These are phyloP conservation scores for Meloidogyne hapla DNA, from an alignment of 1,140 invertebrate genomes.

Conservation along the genomic window DNA sequence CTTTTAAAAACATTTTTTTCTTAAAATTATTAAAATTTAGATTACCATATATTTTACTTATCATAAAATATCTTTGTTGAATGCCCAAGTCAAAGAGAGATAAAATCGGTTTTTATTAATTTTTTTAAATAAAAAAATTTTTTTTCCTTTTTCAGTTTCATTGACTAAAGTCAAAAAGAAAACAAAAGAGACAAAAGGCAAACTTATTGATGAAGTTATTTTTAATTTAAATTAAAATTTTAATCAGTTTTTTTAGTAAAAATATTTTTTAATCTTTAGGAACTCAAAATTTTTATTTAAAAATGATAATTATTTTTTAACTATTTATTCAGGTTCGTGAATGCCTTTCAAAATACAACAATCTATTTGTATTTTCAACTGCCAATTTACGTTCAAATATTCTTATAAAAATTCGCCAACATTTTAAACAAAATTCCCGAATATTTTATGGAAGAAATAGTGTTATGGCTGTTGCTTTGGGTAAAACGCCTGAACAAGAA, in stretches of 20 bases:
- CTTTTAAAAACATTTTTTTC: too few relatives aligned
- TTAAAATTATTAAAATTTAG: too few relatives aligned
- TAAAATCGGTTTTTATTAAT: slow-evolving; percentile 4
- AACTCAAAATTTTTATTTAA: too few relatives aligned
- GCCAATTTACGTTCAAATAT: slow-evolving; percentile 88
- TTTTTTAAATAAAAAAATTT: not conserved
- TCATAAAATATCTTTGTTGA: not conserved
- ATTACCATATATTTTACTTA: not conserved
- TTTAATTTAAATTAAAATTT: not conserved
- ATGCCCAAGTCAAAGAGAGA: slow-evolving; percentile 18
- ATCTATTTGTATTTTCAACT: slow-evolving; percentile 84
- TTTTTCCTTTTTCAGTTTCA: slow-evolving; percentile 74
- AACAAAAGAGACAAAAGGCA: slow-evolving; percentile 81
- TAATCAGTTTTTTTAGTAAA: not conserved
- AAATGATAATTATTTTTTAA: too few relatives aligned
- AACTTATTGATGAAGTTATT: slow-evolving; percentile 80
- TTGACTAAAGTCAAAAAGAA: slow-evolving; percentile 86
- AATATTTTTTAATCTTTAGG: too few relatives aligned
- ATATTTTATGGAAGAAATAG: slow-evolving; percentile 99
- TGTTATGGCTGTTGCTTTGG: slow-evolving; percentile 86
- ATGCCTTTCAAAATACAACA: slow-evolving; percentile 78
- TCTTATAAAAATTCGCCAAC: slow-evolving; percentile 69
- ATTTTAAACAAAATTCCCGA: slow-evolving; percentile 67
- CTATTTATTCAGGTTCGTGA: slow-evolving; percentile 69
- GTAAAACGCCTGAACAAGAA: slow-evolving; percentile 80